These are phyloP conservation scores for Proterorhinus semilunaris DNA, from an alignment of 2,113 vertebrate genomes.

Conservation along the genomic window DNA sequence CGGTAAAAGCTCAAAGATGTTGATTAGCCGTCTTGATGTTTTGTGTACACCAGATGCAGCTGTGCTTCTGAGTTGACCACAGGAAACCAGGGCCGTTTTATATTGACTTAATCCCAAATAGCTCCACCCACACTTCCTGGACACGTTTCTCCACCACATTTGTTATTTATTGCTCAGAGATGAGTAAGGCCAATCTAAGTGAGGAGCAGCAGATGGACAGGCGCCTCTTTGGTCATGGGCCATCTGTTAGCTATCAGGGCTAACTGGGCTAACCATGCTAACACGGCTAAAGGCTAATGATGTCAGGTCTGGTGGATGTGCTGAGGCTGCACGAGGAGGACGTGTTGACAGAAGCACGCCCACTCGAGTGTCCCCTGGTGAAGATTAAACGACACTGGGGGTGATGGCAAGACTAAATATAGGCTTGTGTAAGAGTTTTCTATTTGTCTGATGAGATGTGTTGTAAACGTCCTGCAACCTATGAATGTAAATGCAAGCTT, in stretches of 20 bases:
- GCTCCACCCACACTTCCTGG: conserved; percentile 50
- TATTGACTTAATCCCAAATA: conserved; percentile 28
- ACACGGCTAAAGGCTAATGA: not conserved
- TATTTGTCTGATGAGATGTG: too few relatives aligned
- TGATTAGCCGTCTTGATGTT: not conserved
- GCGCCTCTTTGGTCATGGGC: conserved; percentile 42
- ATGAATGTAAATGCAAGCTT: too few relatives aligned
- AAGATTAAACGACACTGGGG: conserved; percentile 21
- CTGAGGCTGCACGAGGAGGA: conserved; percentile 37
- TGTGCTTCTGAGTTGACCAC: conserved; percentile 3
- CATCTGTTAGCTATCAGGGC: conserved; percentile 42
- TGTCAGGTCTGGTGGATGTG: conserved; percentile 43
- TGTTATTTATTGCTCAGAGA: conserved; percentile 29
- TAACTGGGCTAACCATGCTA: conserved; percentile 40
- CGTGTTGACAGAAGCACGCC: conserved; percentile 10
- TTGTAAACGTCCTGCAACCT: too few relatives aligned
- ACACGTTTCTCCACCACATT: conserved; percentile 35
- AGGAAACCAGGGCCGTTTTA: conserved; percentile 30
- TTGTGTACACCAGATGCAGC: conserved; percentile 11
- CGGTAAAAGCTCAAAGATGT: too few relatives aligned
- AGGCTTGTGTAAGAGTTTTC: not conserved
- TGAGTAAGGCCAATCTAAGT: conserved; percentile 25
- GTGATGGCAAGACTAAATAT: conserved; percentile 2
- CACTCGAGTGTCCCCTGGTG: conserved; percentile 3
- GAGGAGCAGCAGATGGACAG: conserved; percentile 50